Evolutionary conservation across 2,797 vertebrate genomes (phyloP), one percentile per base, ranked within the genome.

Genomic region (Propithecus perrieri): DNA sequence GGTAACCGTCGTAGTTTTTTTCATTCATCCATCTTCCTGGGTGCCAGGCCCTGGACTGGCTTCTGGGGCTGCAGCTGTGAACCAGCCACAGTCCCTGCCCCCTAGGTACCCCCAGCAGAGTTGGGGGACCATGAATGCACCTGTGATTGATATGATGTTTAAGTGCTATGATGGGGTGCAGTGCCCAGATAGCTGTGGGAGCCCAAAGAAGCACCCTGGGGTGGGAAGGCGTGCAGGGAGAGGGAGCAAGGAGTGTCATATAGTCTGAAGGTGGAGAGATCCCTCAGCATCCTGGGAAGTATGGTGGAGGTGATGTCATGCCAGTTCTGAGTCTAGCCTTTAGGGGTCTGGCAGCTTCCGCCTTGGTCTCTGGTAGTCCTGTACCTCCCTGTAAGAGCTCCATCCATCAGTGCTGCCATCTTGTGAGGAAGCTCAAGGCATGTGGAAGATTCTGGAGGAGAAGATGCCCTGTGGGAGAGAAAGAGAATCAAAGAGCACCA

Each of bases 321-420:
- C 55, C 17, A 57, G 33, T 20, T 53, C 61, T 67, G 24, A 76
- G 46, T 50, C 59, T 24, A 15, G 50, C 61, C 12, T 24, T 46
- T 1, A 17, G 22, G 15, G 35, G 14, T 46, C 81, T 46, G 30
- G 46, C 48, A 76, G 71, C 43, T 55, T 75, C 81, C 28, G 81
- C 30, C 0, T 4, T 55, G 59, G 33, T 30, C 15, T 92, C 22
- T 10, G 5, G 7, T 5, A 46, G 33, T 24, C 59, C 48, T 7
- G 24, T 22, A 22, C 38, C 72, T 46, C 81, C 7, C 0, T 10
- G 7, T 76, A 20, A 57, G 30, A 13, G 10, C 38, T 8, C 69
- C 8, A 2, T 12, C 48, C 12, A 4, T 24, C 24, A 22, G 13
- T 10, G 59, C 33, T 14, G 2, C 72, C 72, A 4, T n/a, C 5